phyloP scores from a whole-genome alignment of 1,140 invertebrate species.

The Parasteatoda tepidariorum region DNA sequence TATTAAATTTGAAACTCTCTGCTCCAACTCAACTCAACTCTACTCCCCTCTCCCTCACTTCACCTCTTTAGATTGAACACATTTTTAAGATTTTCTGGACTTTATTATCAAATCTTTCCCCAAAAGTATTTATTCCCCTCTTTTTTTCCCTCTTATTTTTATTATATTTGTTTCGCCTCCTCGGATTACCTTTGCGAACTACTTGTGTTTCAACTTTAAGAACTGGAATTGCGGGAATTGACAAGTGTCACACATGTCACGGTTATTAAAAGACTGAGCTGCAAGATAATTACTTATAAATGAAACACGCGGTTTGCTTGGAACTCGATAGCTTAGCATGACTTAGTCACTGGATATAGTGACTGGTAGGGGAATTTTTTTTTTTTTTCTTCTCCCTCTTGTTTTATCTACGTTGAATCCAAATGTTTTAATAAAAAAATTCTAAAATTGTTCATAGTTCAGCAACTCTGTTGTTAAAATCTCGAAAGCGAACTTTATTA shows the following conservation, averaged over 20 bases:
- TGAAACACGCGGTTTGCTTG: not conserved
- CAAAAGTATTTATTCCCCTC: conserved; percentile 21
- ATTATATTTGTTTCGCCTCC: not conserved
- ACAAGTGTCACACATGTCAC: not conserved
- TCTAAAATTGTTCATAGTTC: too few relatives aligned
- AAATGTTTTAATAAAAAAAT: too few relatives aligned
- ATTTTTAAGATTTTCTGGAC: conserved; percentile 40
- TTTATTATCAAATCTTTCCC: conserved; percentile 18
- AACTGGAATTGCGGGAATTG: too few relatives aligned
- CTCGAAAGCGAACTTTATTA: too few relatives aligned
- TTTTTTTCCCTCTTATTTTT: not conserved
- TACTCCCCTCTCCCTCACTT: not conserved
- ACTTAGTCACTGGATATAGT: not conserved
- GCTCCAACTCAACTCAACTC: too few relatives aligned
- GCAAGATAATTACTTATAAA: not conserved
- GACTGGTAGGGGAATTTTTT: too few relatives aligned
- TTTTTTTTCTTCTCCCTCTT: too few relatives aligned
- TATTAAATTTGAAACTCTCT: conserved; percentile 24
- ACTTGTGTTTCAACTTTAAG: not conserved
- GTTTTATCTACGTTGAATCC: too few relatives aligned
- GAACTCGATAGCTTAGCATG: not conserved
- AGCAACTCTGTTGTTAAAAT: too few relatives aligned
- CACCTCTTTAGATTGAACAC: not conserved
- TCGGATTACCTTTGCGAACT: not conserved
- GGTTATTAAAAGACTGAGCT: not conserved